phyloP scores from a whole-genome alignment of 2,888 invertebrate species.

The Neria commutata region DNA sequence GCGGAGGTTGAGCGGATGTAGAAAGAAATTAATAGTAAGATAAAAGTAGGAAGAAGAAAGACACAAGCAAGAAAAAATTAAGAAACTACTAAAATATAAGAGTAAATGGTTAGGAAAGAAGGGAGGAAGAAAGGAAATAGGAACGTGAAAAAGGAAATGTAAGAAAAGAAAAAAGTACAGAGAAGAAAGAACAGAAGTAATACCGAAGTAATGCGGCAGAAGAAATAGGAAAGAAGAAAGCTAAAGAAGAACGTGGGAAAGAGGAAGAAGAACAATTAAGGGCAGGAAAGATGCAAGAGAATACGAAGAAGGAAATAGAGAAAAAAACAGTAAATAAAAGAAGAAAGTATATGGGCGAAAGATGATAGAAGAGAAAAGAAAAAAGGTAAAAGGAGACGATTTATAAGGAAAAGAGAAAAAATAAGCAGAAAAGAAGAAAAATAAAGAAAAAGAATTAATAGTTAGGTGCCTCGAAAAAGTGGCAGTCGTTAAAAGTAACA shows the following conservation, averaged over 20 bases:
- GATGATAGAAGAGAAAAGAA: too few relatives aligned
- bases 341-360: conserved; percentile 4
- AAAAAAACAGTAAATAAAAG: background rate
- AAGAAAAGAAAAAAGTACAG: too few relatives aligned
- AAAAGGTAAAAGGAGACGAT: too few relatives aligned
- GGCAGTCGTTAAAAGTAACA: too few relatives aligned
- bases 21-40: background rate
- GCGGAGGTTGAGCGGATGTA: background rate
- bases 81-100: conserved; percentile 6
- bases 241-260: too few relatives aligned
- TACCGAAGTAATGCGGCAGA: too few relatives aligned
- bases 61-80: background rate
- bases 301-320: background rate
- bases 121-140: conserved; percentile 8
- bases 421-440: too few relatives aligned
- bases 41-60: background rate
- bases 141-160: conserved; percentile 12
- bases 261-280: conserved; percentile 9
- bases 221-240: too few relatives aligned
- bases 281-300: background rate
- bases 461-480: too few relatives aligned
- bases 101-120: background rate
- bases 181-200: too few relatives aligned
- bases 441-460: too few relatives aligned
- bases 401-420: too few relatives aligned